Evolutionary conservation across 2,888 invertebrate species (phyloP).

Genomic region (Ectropis crepuscularia): DNA sequence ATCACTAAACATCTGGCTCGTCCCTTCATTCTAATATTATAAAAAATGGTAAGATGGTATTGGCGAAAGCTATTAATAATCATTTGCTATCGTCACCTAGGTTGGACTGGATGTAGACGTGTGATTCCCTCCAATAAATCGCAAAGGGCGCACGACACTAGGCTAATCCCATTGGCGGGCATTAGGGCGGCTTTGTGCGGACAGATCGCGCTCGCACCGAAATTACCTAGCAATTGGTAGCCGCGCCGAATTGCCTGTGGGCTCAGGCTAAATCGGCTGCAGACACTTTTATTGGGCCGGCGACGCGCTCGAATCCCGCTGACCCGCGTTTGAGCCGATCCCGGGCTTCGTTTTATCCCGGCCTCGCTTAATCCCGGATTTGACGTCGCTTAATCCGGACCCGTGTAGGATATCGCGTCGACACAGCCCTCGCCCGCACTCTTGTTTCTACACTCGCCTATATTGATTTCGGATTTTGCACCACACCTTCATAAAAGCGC

Average conservation of each 20-base stretch:
- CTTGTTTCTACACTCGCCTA: constrained; percentile 63
- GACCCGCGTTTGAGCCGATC: constrained; percentile 78
- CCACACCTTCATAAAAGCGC: constrained; percentile 61
- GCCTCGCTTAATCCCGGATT: constrained; percentile 83
- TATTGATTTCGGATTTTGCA: constrained; percentile 76
- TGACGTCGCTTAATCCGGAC: constrained; percentile 87
- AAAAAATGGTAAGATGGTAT: too few relatives aligned
- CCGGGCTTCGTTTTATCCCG: constrained; percentile 78
- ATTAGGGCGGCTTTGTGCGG: constrained; percentile 82
- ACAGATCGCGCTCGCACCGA: constrained; percentile 81
- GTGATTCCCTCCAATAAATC: constrained; percentile 78
- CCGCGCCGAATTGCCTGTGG: constrained; percentile 78
- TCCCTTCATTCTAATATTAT: too few relatives aligned
- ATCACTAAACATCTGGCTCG: too few relatives aligned
- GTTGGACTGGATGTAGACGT: constrained; percentile 60
- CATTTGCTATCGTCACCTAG: constrained; percentile 19
- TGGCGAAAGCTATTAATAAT: too few relatives aligned
- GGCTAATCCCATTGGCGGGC: constrained; percentile 82
- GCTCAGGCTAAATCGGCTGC: constrained; percentile 84
- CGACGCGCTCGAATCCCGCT: constrained; percentile 72
- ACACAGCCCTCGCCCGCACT: constrained; percentile 77
- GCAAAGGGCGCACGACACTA: constrained; percentile 74
- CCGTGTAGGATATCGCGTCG: constrained; percentile 87
- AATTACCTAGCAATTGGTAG: constrained; percentile 84
- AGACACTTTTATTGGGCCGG: constrained; percentile 85